Percentiles rank a stretch among this genome's conserved stretches.
Evolutionary conservation across 2,888 invertebrate species (phyloP).

Genomic region (Netelia fuscicornis): DNA sequence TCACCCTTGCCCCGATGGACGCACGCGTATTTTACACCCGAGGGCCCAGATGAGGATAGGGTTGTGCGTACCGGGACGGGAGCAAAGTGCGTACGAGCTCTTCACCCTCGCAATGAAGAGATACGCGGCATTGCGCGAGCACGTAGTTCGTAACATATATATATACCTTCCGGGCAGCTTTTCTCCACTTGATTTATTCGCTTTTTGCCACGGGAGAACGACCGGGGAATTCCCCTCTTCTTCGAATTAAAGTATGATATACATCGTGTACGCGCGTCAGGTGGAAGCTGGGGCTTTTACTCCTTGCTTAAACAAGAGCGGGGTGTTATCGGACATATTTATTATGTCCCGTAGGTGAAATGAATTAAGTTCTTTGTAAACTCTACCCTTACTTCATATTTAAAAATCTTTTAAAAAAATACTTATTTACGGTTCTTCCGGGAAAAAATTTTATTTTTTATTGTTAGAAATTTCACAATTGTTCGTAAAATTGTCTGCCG

Average conservation of each 20-base stretch:
- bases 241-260: constrained; percentile 54
- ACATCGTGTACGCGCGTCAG: constrained; percentile 46
- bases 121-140: constrained; percentile 32
- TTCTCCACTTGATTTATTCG: constrained; percentile 81
- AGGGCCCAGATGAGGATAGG: constrained; percentile 31
- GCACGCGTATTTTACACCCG: constrained; percentile 44
- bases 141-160: constrained; percentile 60
- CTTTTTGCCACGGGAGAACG: constrained; percentile 42
- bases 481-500: neutral
- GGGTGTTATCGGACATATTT: constrained; percentile 10
- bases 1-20: constrained; percentile 12
- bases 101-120: constrained; percentile 18
- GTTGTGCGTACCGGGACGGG: neutral
- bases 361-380: neutral
- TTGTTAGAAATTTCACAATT: neutral
- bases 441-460: neutral
- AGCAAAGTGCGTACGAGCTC: constrained; percentile 19
- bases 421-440: neutral
- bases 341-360: neutral
- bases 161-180: constrained; percentile 79
- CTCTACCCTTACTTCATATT: neutral
- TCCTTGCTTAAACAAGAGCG: constrained; percentile 43
- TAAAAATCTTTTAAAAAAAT: neutral
- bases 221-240: constrained; percentile 28
- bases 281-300: constrained; percentile 25